Percentiles rank a stretch among this genome's conserved stretches.
phyloP scores from a whole-genome alignment of 2,888 invertebrate species.

The Nomada ruficornis region DNA sequence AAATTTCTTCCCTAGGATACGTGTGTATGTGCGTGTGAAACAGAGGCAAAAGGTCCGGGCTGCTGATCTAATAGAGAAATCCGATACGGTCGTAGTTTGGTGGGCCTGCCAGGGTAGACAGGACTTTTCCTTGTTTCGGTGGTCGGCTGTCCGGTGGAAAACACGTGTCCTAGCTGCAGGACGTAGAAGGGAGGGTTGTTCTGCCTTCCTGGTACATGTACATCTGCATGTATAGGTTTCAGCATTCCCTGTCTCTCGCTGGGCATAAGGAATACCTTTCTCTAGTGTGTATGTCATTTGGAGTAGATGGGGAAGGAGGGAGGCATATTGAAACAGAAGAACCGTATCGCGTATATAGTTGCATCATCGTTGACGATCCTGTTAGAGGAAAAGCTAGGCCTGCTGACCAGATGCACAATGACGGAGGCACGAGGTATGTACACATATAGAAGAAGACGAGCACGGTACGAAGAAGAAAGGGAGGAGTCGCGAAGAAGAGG shows the following conservation, averaged over 20 bases:
- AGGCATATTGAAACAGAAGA: not conserved
- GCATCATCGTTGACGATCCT: conserved; percentile 63
- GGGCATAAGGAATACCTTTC: conserved; percentile 53
- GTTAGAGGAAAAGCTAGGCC: conserved; percentile 68
- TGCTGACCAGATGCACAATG: conserved; percentile 53
- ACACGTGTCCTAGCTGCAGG: conserved; percentile 65
- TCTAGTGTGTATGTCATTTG: conserved; percentile 22
- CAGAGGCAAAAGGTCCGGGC: conserved; percentile 18
- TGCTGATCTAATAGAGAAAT: conserved; percentile 53
- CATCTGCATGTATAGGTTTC: not conserved
- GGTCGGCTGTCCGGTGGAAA: conserved; percentile 55
- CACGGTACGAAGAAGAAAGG: conserved; percentile 20
- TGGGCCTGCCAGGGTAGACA: conserved; percentile 49
- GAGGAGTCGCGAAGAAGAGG: conserved; percentile 40
- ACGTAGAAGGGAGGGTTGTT: conserved; percentile 14
- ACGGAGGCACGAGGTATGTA: conserved; percentile 15
- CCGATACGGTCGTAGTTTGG: conserved; percentile 62
- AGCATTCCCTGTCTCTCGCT: conserved; percentile 60
- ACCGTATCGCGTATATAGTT: not conserved
- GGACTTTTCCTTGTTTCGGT: conserved; percentile 71
- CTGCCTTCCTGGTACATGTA: conserved; percentile 12
- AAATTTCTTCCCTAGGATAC: conserved; percentile 61
- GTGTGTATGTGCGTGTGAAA: not conserved
- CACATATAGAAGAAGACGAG: conserved; percentile 21
- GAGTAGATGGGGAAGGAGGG: conserved; percentile 19